Evolutionary conservation across 2,797 vertebrate genomes (phyloP).

Genomic region (Gobionotothen gibberifrons): DNA sequence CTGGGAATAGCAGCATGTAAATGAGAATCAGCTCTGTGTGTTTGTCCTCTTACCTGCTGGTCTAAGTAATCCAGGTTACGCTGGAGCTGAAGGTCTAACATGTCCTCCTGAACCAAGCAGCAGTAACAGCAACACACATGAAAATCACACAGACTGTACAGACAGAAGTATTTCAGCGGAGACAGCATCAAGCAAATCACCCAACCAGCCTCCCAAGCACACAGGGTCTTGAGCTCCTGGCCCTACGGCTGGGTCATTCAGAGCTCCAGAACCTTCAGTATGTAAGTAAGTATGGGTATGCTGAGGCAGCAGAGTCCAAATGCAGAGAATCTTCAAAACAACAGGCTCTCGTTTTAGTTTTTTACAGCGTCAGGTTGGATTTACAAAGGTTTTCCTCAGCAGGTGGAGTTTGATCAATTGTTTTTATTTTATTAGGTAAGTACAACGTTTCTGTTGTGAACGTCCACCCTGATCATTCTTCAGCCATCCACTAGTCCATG

Average conservation of each 20-base stretch:
- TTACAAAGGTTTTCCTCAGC: neutral
- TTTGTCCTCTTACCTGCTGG: constrained; percentile 91
- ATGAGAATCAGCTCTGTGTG: neutral
- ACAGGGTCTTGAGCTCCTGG: neutral
- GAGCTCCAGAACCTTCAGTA: no score
- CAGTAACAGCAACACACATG: constrained; percentile 45
- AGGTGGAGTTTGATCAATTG: neutral
- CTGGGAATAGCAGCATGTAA: neutral
- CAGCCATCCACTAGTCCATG: no score
- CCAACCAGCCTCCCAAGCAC: constrained; percentile 13
- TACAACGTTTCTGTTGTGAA: no score
- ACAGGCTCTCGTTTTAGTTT: no score
- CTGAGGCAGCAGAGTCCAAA: no score
- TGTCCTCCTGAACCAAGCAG: constrained; percentile 90
- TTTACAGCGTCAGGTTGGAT: no score
- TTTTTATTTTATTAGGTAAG: neutral
- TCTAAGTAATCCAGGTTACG: constrained; percentile 98
- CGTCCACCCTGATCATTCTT: no score
- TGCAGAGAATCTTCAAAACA: no score
- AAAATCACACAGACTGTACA: constrained; percentile 48
- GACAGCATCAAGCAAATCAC: constrained; percentile 45
- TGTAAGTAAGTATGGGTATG: no score
- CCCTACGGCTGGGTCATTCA: no score
- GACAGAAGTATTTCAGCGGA: constrained; percentile 27
- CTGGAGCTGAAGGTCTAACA: constrained; percentile 98